Evolutionary conservation across 2,113 vertebrate genomes (phyloP), one percentile per base, ranked within the genome.

Genomic region (Podiceps cristatus): DNA sequence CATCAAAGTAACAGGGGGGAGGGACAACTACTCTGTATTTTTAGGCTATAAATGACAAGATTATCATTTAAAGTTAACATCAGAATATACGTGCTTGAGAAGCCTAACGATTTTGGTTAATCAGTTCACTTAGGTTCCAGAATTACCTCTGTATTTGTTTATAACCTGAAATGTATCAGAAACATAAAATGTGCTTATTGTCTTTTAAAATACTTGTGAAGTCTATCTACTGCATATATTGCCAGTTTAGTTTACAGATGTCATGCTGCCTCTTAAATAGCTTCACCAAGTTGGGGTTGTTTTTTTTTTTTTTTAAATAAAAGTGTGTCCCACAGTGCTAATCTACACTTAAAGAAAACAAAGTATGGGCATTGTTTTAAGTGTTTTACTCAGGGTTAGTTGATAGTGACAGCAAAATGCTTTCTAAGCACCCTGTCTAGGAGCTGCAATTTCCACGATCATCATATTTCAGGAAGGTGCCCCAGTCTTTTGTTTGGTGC

Each of bases 391-490:
- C 96, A 89, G 97, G 69, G 87, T 86, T 97, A 97, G 98, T 98
- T 98, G 96, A 97, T 66, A 83, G 96, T 96, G 95, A 98, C 98
- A 97, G 97, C 84, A 96, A 98, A 98, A 95, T 95, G 96, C 96
- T 98, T 97, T 98, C 97, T 95, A 97, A 98, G 97, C 89, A 98
- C 95, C 93, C 97, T 97, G 92, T 97, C 97, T 98, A 97, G 90
- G 94, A 95, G 97, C 95, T 98, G 92, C 93, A 93, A 98, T 99
- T 98, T 98, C 98, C 97, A 98, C 69, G 83, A 98, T 99, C 98
- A 98, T 99, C 98, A 60, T 98, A 98, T 99, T 99, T 99, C 99
- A 99, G 97, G 95, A 98, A 98, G 98, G 98, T 98, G 97, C 98
- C 96, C 95, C 95, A 95, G 96, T 93, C 98, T 97, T 98, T 99